Base-by-base conservation (phyloP, 1,140 invertebrate genomes). In the Copidosoma floridanum region DNA sequence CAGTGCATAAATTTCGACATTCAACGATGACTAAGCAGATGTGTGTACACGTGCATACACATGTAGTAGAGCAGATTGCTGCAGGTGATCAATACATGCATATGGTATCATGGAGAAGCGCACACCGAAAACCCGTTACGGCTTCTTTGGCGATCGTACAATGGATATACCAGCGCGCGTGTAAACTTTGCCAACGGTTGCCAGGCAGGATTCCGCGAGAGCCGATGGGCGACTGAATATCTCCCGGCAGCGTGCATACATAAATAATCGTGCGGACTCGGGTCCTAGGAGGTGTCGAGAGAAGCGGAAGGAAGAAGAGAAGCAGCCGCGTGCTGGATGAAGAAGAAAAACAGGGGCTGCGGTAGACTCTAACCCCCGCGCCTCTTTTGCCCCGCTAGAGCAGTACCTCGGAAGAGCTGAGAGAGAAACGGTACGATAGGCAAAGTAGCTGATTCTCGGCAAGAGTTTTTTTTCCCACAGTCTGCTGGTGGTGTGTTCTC, bases 401-500 rank as follows among this genome's bases (percentile, higher is more conserved):
- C 12, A 3, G 2, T 24, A 43, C 16, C 11, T n/a, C n/a, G n/a
- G n/a, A n/a, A n/a, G n/a, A n/a, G n/a, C n/a, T n/a, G 12, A 32
- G 29, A 12, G 12, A 32, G 29, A 12, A 32, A 32, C 12, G 0
- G 29, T 6, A 12, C 43, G 71, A 76, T 76, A 76, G 71, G 71
- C 73, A 76, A 76, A 75, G 57, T 68, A 74, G 68, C 32, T 26
- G n/a, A 6, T 32, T 6, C 29, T 32, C 12, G 29, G 6, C 8
- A 41, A 32, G 18, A 60, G 51, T 41, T 43, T 24, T 27, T 37
- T 69, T 71, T 65, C 65, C 61, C 66, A 67, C 66, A 69, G 66
- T 72, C 64, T 55, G 71, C 66, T 73, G 71, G 69, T 75, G 71
- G 71, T 52, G 48, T 29, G 54, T 43, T 4, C 16, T 11, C 38